Base-by-base conservation (phyloP, 2,113 vertebrate genomes). In the Ceuthmochares aereus region DNA sequence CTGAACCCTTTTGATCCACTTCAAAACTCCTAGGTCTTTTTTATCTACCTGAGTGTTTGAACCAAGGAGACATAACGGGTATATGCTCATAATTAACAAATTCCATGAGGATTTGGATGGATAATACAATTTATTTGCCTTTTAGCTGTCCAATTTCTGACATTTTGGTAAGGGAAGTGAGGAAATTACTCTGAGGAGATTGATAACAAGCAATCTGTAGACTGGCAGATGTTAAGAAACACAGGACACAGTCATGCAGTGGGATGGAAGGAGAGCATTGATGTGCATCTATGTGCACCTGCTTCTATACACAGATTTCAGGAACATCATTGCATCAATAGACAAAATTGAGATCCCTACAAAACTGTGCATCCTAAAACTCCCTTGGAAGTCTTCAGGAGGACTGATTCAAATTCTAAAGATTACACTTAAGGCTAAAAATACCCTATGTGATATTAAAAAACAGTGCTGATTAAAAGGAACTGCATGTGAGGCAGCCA, bases 1-100 rank as follows among this genome's bases (percentile, higher is more conserved):
- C 25, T 14, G 56, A 56, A 68, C 9, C 7, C 37, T 34, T 96
- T 95, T 95, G 80, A 96, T 90, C 88, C 0, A 0, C 73, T 93
- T 95, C 92, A 93, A 79, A 96, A 94, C 30, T 68, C 55, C 37
- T 18, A 66, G 34, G 43, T 77, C 58, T 83, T 85, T 87, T 96
- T 95, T 79, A 96, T 95, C 92, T 93, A 92, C 3, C 3, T 42
- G 43, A 45, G 12, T 63, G 77, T 83, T 94, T 89, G 74, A 95
- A 84, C 68, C 82, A 58, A 75, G 73, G 36, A 75, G 64, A 32
- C 60, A 56, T 58, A 90, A 69, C 67, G 89, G 73, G 68, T 69
- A 37, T n/a, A 42, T 68, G n/a, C 27, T 55, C 75, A 30, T 81
- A 90, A 93, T 92, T 96, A 96, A 67, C 47, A 78, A 23, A 81